Evolutionary conservation across 2,888 invertebrate genomes (phyloP).

Genomic region (Ophion ellenae): DNA sequence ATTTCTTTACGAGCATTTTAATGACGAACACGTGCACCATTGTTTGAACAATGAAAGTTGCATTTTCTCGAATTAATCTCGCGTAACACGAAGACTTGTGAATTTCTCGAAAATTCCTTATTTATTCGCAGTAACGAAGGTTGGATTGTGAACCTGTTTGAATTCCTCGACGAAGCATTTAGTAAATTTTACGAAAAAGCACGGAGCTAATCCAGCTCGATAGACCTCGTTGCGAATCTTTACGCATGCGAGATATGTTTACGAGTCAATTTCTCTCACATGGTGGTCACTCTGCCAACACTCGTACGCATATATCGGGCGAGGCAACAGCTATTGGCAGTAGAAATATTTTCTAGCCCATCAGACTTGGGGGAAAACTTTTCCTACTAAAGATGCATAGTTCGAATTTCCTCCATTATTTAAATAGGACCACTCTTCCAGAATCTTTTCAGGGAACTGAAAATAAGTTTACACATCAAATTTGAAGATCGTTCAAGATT

Average conservation of each 20-base stretch:
- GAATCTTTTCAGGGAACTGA: too few species aligned
- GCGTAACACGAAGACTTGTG: neutral
- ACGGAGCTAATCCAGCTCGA: neutral
- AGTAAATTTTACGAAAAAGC: constrained; percentile 12
- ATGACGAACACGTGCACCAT: neutral
- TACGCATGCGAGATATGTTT: constrained; percentile 51
- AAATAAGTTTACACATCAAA: too few species aligned
- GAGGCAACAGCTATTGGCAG: too few species aligned
- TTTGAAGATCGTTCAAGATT: too few species aligned
- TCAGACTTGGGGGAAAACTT: too few species aligned
- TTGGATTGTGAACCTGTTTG: neutral
- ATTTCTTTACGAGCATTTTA: neutral
- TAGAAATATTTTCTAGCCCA: too few species aligned
- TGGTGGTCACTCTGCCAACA: constrained; percentile 36
- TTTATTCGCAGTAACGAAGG: neutral
- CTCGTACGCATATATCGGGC: constrained; percentile 21
- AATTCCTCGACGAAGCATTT: constrained; percentile 20
- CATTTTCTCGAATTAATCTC: neutral
- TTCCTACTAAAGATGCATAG: too few species aligned
- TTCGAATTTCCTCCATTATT: too few species aligned
- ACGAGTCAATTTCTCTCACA: constrained; percentile 49
- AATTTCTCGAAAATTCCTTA: neutral
- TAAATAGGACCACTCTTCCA: too few species aligned
- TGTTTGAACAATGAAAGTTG: neutral
- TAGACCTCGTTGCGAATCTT: constrained; percentile 50